Percentiles rank a stretch among this genome's conserved stretches.
Conservation (phyloP, 2,113 vertebrate species). For the Sprattus sprattus region DNA sequence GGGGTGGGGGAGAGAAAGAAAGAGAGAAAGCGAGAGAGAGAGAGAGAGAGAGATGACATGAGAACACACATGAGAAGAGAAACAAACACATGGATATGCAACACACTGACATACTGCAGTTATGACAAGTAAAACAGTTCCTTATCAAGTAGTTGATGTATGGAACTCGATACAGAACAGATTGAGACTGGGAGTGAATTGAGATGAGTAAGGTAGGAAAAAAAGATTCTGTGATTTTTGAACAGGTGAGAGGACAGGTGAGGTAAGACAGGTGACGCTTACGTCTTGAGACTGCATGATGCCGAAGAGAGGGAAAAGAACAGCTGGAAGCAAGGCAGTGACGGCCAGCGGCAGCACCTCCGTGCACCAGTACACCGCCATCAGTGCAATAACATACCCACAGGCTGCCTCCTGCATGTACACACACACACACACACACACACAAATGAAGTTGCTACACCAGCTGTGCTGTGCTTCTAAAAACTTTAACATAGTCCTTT, state of each 20-base stretch:
- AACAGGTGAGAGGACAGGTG: not conserved
- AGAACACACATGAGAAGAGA: no score
- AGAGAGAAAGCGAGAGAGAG: no score
- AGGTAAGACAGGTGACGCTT: slow-evolving; percentile 25
- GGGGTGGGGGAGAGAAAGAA: not conserved
- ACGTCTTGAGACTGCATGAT: slow-evolving; percentile 87
- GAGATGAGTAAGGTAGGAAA: no score
- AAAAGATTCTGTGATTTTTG: no score
- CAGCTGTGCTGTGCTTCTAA: not conserved
- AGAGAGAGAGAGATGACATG: no score
- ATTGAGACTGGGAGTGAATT: no score
- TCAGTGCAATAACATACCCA: slow-evolving; percentile 84
- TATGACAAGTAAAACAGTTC: not conserved
- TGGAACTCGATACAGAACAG: no score
- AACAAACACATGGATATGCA: no score
- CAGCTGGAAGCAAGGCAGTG: slow-evolving; percentile 83
- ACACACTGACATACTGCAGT: not conserved
- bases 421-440: slow-evolving; percentile 29
- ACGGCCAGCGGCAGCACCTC: slow-evolving; percentile 89
- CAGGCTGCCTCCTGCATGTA: slow-evolving; percentile 81
- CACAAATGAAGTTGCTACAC: not conserved
- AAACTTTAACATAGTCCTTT: not conserved
- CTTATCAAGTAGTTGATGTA: not conserved
- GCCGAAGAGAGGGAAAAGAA: slow-evolving; percentile 88
- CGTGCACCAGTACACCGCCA: slow-evolving; percentile 94